Base-by-base conservation (phyloP, 2,797 vertebrate species). In the Capromys pilorides region DNA sequence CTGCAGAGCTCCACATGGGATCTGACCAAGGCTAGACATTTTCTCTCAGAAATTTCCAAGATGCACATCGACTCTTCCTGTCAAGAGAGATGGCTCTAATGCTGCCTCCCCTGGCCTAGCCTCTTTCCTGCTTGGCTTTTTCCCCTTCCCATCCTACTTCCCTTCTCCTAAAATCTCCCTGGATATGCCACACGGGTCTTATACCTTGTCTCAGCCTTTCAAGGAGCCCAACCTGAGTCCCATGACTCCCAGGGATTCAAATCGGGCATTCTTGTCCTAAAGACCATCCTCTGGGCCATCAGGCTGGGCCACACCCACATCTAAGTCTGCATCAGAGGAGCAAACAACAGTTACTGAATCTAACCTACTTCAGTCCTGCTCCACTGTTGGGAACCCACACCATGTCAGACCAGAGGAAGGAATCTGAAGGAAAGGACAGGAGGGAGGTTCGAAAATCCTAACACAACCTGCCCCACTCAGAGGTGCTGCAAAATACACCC, bases 401-500 rank as follows among this genome's bases (percentile, higher is more conserved):
- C 9, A 11, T 7, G 36, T 79, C 77, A 57, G 64, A 41, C 41
- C 24, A 13, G 0, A 66, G 54, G 14, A 26, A 11, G 13, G 2
- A 18, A 31, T 66, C 49, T 64, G 21, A 87, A 75, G 57, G 62
- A 51, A 31, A 78, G 26, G 39, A 41, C 61, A 73, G 77, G 57
- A 69, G 2, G 31, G n/a, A 5, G 19, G 1, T 0, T 5, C 5
- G 69, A 49, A 24, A 39, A 51, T 8, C 26, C 59, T 49, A 22
- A 5, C 0, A 0, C 33, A 22, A 28, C 26, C 81, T 18, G 26
- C 49, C 31, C n/a, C 1, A 1, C 24, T 64, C 19, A 11, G 5
- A 1, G 1, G 19, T 9, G 7, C 7, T 26, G 26, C 22, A 26
- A 67, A 24, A 28, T 18, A 4, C 14, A 39, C 14, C 19, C 1